Base-by-base conservation (phyloP, 2,797 vertebrate genomes). In the Spinus olivaceus region DNA sequence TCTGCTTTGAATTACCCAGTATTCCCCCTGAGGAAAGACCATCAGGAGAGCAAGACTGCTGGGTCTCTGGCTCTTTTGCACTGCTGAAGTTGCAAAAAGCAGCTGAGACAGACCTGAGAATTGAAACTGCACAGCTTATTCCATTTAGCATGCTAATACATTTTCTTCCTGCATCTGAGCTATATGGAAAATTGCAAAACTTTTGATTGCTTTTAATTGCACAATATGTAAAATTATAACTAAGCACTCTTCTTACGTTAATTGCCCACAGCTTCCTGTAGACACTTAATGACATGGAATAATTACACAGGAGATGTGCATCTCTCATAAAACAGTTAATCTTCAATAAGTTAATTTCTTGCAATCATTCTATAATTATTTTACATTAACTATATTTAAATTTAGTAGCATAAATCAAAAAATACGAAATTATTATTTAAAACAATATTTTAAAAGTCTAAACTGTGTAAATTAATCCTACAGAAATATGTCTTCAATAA, bases 401-500 rank as follows among this genome's bases (percentile, higher is more conserved):
- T 89, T 72, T 89, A 76, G 79, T 71, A 92, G 72, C 76, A 94
- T 94, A 91, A 90, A 91, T 94, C 28, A 70, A 49, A 88, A 92
- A 95, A 81, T 64, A 35, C 37, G 8, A 79, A 92, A 91, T 77
- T 64, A 94, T 92, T 74, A 73, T 86, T 94, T 96, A 77, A 93
- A 92, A 65, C 35, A 88, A 60, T 95, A 82, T 95, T 97, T 91
- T 70, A 88, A 63, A 76, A 94, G 27, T 77, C 33, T 57, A 57
- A 91, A 71, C 14, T 85, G 10, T 83, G 57, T 88, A 92, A 93
- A 59, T 56, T 88, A 96, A 92, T 93, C 90, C 65, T 94, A 74
- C 49, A 64, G 73, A 94, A 96, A 95, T 91, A 93, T 94, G 86
- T 92, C 86, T 96, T 80, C 77, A 95, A 91, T 96, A 95, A 94